Base-by-base conservation (phyloP, 2,113 vertebrate species). In the Stercorarius parasiticus region DNA sequence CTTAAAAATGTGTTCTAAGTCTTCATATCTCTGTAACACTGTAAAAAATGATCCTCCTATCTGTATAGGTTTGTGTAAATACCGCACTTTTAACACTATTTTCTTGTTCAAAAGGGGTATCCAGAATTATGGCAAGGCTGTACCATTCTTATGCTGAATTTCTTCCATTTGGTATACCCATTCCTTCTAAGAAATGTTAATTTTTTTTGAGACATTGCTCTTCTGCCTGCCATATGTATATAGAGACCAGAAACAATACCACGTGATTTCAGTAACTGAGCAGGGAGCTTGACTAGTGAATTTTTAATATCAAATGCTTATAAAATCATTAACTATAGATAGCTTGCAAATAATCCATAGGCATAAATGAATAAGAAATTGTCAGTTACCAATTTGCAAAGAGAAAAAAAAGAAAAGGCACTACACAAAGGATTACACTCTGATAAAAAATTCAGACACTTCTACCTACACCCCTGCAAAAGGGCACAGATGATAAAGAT, bases 21-120 rank as follows among this genome's bases (percentile, higher is more conserved):
- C 7, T 58, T 64, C 13, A 8, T 62, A 66, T 56, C 15, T 74
- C 30, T 72, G 3, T 21, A 62, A 56, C 16, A 52, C 20, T 14
- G 9, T 27, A 45, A 56, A 53, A 89, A 79, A 17, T 0, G 0
- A 34, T 2, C 3, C 7, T 71, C 7, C 9, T 49, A 3, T 8
- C 21, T 45, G 7, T 16, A 19, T 11, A 69, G 5, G 2, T 64
- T 74, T 88, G 23, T 67, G 20, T 43, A 40, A 6, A 74, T 42
- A 56, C 7, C 36, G 3, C 15, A 36, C 14, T 38, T 40, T 49
- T 62, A 36, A 36, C 34, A 30, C 0, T 10, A 25, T 59, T 81
- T 49, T 47, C 64, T 55, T 59, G 14, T 70, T 36, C 38, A 89
- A 87, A 91, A 22, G 3, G 2, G 1, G 0, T n/a, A 69, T 12